Conservation (phyloP, 2,888 invertebrate genomes). For the Bursaphelenchus okinawaensis region DNA sequence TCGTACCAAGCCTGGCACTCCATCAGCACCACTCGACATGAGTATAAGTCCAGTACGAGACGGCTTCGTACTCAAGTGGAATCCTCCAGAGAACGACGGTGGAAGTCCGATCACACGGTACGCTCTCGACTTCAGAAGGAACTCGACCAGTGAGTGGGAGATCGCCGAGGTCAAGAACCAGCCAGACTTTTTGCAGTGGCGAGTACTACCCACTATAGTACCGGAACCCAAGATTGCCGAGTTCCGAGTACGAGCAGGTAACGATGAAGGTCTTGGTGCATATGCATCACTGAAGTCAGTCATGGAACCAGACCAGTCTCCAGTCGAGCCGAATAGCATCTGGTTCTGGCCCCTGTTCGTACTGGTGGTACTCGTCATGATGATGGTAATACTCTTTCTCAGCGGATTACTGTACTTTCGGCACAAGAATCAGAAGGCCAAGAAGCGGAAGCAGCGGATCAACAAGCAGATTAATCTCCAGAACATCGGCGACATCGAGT, state of each 20-base stretch:
- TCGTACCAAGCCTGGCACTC: constrained; percentile 54
- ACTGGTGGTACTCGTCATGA: neutral
- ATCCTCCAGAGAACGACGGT: constrained; percentile 46
- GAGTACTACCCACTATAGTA: constrained; percentile 10
- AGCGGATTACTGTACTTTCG: constrained; percentile 15
- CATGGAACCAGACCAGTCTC: constrained; percentile 17
- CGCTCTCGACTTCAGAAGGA: constrained; percentile 49
- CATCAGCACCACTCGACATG: constrained; percentile 46
- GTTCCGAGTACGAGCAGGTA: constrained; percentile 54
- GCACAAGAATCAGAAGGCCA: constrained; percentile 15
- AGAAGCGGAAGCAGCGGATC: constrained; percentile 13
- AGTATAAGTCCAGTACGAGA: constrained; percentile 37
- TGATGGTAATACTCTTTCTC: constrained; percentile 4
- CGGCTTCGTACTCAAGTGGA: constrained; percentile 54
- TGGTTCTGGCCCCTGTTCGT: constrained; percentile 2
- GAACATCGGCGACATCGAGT: constrained; percentile 36
- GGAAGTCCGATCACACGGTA: constrained; percentile 50
- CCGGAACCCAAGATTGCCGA: constrained; percentile 23
- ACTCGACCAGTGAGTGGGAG: constrained; percentile 54
- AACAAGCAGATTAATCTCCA: constrained; percentile 44
- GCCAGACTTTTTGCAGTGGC: constrained; percentile 27
- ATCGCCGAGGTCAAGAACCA: constrained; percentile 48
- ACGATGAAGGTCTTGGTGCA: constrained; percentile 54
- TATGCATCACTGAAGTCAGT: constrained; percentile 33
- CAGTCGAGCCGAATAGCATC: constrained; percentile 20